phyloP scores from a whole-genome alignment of 1,140 invertebrate genomes.

The Drosophila lacteicornis region DNA sequence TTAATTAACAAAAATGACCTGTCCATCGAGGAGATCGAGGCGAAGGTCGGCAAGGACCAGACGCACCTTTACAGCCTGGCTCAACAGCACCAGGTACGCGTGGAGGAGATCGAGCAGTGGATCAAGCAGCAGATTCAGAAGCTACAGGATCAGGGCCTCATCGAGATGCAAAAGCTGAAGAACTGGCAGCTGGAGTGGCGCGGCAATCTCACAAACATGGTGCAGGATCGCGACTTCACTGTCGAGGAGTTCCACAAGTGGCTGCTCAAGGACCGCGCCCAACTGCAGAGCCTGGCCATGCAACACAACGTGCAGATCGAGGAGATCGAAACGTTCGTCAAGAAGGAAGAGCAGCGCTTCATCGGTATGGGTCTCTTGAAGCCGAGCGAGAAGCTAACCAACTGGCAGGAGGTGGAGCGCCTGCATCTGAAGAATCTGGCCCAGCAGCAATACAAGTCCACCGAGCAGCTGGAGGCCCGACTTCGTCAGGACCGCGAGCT shows the following conservation, averaged over 20 bases:
- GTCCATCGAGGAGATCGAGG: slow-evolving; percentile 76
- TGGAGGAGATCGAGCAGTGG: slow-evolving; percentile 83
- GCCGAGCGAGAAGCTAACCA: slow-evolving; percentile 78
- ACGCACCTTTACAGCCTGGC: slow-evolving; percentile 75
- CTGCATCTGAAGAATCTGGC: slow-evolving; percentile 73
- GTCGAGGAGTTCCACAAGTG: slow-evolving; percentile 84
- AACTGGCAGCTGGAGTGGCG: slow-evolving; percentile 82
- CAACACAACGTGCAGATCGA: slow-evolving; percentile 82
- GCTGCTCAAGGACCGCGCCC: slow-evolving; percentile 73
- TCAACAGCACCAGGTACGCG: slow-evolving; percentile 78
- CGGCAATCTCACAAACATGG: slow-evolving; percentile 79
- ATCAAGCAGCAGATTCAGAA: slow-evolving; percentile 76
- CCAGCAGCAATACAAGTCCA: slow-evolving; percentile 79
- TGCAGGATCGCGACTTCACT: slow-evolving; percentile 79
- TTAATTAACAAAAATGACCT: slow-evolving; percentile 75
- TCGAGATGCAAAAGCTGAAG: slow-evolving; percentile 78
- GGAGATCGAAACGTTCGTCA: slow-evolving; percentile 81
- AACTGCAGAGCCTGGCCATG: slow-evolving; percentile 75
- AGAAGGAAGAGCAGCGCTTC: slow-evolving; percentile 80
- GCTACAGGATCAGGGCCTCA: slow-evolving; percentile 66
- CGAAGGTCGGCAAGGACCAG: slow-evolving; percentile 69
- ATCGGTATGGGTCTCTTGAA: slow-evolving; percentile 79
- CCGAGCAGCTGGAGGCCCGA: slow-evolving; percentile 77
- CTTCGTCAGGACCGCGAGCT: slow-evolving; percentile 74
- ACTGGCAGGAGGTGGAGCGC: slow-evolving; percentile 82